A percentile compares a stretch with the other conserved stretches of the same genome.
phyloP scores from a whole-genome alignment of 2,797 vertebrate species.

The Galagoides demidoff region DNA sequence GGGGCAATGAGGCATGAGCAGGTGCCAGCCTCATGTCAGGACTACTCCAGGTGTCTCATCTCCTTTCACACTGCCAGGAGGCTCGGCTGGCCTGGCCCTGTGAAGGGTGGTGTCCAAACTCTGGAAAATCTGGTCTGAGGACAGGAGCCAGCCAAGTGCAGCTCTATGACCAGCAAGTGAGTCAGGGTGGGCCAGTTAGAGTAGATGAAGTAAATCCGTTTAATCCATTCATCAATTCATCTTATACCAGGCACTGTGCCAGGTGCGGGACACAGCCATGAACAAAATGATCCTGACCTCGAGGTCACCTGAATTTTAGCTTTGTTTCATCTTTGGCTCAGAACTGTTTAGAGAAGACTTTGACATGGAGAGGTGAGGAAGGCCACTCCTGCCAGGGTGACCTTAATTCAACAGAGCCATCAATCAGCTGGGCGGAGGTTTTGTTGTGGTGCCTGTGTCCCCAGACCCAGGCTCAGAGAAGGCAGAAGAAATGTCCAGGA shows the following conservation, averaged over 20 bases:
- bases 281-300: not conserved
- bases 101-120: not conserved
- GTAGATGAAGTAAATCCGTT: not conserved
- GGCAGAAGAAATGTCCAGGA: not conserved
- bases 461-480: not conserved
- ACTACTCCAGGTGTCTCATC: not conserved
- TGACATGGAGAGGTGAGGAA: not conserved
- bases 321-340: not conserved
- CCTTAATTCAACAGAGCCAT: not conserved
- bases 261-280: accelerated
- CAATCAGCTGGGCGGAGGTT: no score
- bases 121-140: not conserved
- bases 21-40: not conserved
- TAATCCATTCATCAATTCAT: no score
- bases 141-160: not conserved
- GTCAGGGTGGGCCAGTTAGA: not conserved
- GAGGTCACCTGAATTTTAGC: not conserved
- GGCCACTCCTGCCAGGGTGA: not conserved
- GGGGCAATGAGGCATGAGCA: not conserved
- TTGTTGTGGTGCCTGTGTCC: not conserved
- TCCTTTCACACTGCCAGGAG: not conserved
- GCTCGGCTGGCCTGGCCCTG: not conserved
- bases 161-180: no score
- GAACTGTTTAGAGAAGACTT: not conserved
- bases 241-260: not conserved